Conservation (phyloP, 2,113 vertebrate species). For the Eulemur rufifrons region DNA sequence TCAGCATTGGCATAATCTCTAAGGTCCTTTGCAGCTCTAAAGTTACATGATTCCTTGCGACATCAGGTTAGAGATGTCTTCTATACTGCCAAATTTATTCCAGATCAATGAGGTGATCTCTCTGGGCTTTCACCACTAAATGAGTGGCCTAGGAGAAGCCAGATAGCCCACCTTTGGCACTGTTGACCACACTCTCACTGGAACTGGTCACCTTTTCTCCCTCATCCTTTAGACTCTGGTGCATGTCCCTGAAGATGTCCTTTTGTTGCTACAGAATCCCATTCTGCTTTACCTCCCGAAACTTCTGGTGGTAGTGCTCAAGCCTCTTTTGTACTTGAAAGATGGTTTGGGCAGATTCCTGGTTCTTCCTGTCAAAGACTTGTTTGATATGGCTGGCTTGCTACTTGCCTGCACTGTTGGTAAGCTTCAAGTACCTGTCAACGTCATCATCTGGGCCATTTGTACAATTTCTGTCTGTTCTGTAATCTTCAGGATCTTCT, state of each 20-base stretch:
- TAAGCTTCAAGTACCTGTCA: slow-evolving; percentile 91
- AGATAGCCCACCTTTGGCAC: slow-evolving; percentile 90
- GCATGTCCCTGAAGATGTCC: slow-evolving; percentile 92
- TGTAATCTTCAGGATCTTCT: slow-evolving; percentile 92
- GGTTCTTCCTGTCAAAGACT: slow-evolving; percentile 96
- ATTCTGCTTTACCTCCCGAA: slow-evolving; percentile 90
- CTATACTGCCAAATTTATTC: slow-evolving; percentile 91
- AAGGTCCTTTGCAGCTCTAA: background rate
- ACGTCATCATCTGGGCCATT: slow-evolving; percentile 90
- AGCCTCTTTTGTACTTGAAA: slow-evolving; percentile 93
- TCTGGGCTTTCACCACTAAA: slow-evolving; percentile 90
- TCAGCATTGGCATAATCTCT: background rate
- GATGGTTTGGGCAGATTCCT: slow-evolving; percentile 92
- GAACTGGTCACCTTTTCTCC: slow-evolving; percentile 92
- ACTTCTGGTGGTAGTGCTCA: slow-evolving; percentile 91
- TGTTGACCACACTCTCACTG: slow-evolving; percentile 93
- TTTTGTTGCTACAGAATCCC: slow-evolving; percentile 91
- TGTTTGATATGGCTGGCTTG: slow-evolving; percentile 92
- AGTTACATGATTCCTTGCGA: background rate
- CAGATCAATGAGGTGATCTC: slow-evolving; percentile 91
- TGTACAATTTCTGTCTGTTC: slow-evolving; percentile 94
- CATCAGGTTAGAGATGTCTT: slow-evolving; percentile 89
- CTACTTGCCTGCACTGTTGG: slow-evolving; percentile 91
- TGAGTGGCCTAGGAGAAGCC: slow-evolving; percentile 93
- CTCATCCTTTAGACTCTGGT: slow-evolving; percentile 91